Evolutionary conservation across 2,113 vertebrate species (phyloP), one percentile per base, ranked within the genome.

Genomic region (Cavia aperea): DNA sequence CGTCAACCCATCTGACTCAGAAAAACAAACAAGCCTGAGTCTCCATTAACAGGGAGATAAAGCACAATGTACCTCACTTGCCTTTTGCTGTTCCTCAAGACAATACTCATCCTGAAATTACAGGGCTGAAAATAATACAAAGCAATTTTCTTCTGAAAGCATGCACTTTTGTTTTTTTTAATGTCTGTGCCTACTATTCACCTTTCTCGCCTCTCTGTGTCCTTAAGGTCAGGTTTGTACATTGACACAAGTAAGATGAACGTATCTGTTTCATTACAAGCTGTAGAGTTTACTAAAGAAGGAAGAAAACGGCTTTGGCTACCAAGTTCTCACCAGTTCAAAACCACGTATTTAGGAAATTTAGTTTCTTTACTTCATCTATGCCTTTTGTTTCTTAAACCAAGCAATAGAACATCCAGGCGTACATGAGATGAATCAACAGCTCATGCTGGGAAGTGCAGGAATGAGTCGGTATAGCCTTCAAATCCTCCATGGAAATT

Each of bases 91-190:
- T 18, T 77, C 82, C 58, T 81, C 7, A 85, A 90, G 51, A 81
- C 5, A 70, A 88, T 88, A 46, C 24, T 88, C 23, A 54, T 54
- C 24, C 43, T 92, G n/a, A 94, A 92, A 78, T 93, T 79, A 92
- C 12, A 46, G 24, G 43, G 36, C 43, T 84, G 43, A 72, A 87
- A 91, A 70, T 24, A 19, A 66, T 88, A n/a, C 21, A 66, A 78
- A 10, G 24, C 31, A 46, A 39, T 82, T 51, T 92, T 58, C 12
- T 10, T 73, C 7, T 63, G 65, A 68, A 63, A n/a, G 46, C 9
- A 49, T 43, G 36, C 8, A 65, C n/a, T 39, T 39, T 26, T 62
- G 51, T 79, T 66, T 62, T 70, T 81, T 54, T 39, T 39, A 39
- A 86, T 46, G 49, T 91, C 21, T 24, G 14, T 56, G 16, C 36